A percentile compares a stretch with the other conserved stretches of the same genome.
Evolutionary conservation across 1,140 invertebrate genomes (phyloP).

Genomic region (Hetaerina americana): DNA sequence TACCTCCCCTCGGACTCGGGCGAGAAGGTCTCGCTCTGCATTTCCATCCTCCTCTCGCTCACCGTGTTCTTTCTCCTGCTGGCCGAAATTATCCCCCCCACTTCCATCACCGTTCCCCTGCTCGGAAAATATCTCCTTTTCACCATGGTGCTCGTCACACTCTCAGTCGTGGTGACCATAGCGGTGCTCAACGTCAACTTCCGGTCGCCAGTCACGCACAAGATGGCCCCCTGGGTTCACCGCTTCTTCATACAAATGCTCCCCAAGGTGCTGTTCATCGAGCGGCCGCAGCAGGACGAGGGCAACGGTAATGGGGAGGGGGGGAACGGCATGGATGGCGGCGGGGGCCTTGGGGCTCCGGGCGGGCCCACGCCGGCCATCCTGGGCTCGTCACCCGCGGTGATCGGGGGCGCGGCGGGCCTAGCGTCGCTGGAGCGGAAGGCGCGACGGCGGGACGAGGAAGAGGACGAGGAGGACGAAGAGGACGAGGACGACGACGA

Average conservation of each 20-base stretch:
- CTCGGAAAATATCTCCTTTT: slow-evolving; percentile 97
- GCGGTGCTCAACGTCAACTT: slow-evolving; percentile 98
- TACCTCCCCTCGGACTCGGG: slow-evolving; percentile 96
- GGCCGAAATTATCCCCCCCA: slow-evolving; percentile 98
- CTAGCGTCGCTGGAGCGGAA: neutral
- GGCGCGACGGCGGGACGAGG: slow-evolving; percentile 43
- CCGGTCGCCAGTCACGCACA: slow-evolving; percentile 88
- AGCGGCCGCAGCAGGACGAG: slow-evolving; percentile 44
- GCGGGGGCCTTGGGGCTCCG: slow-evolving; percentile 10
- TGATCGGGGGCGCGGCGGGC: neutral
- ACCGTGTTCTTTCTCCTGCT: slow-evolving; percentile 98
- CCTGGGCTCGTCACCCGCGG: neutral
- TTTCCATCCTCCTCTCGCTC: slow-evolving; percentile 94
- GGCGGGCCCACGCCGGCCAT: neutral
- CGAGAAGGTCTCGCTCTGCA: slow-evolving; percentile 89
- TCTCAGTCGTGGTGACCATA: slow-evolving; percentile 96
- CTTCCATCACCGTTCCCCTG: slow-evolving; percentile 91
- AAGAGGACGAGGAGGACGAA: slow-evolving; percentile 43
- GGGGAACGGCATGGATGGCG: slow-evolving; percentile 6
- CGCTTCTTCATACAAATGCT: slow-evolving; percentile 79
- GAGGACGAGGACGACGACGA: slow-evolving; percentile 9
- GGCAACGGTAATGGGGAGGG: too few relatives aligned
- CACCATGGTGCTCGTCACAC: slow-evolving; percentile 97
- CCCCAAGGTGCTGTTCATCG: slow-evolving; percentile 66
- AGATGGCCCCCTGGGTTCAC: slow-evolving; percentile 81